Base-by-base conservation (phyloP, 2,113 vertebrate genomes). In the Onychorhynchus coronatus region DNA sequence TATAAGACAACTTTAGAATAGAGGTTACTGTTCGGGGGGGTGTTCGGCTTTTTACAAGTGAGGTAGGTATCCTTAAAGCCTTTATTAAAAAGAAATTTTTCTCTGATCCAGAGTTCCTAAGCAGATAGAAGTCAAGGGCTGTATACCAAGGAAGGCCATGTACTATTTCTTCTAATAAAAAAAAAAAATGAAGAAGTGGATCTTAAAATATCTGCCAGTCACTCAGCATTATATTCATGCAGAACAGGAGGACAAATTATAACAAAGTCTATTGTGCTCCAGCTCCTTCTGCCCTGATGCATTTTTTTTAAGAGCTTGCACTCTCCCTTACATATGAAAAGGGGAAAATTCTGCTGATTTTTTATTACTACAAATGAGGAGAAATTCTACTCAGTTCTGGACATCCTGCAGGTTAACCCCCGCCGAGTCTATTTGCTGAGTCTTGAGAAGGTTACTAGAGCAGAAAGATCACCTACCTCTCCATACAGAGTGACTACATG, bases 271-370 rank as follows among this genome's bases (percentile, higher is more conserved):
- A 67, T 72, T 84, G 52, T 79, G 52, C 25, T 91, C 42, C 41
- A 75, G 42, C 47, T 77, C 46, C 77, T 84, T 91, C 85, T 86
- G 47, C 61, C 88, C 83, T 75, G 56, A 91, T 56, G 76, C 58
- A 93, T 93, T 93, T 96, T 89, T 95, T 92, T 88, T 39, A 91
- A 91, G 61, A 65, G 35, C 89, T 91, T 41, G 39, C 44, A 59
- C 33, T 94, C 75, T 91, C 35, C 42, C 88, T 88, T 88, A 80
- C 72, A 86, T 88, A 86, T 83, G 68, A 96, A 96, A 96, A 96
- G 88, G 94, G 50, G 35, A 93, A 88, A 90, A 92, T 68, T 88
- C 82, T 96, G 79, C 85, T 94, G 92, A 83, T 80, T 93, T 95
- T 91, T 94, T 88, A 81, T 92, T 65, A 67, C 65, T 88, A n/a